Conservation (phyloP, 2,113 vertebrate species). For the Saguinus midas region DNA sequence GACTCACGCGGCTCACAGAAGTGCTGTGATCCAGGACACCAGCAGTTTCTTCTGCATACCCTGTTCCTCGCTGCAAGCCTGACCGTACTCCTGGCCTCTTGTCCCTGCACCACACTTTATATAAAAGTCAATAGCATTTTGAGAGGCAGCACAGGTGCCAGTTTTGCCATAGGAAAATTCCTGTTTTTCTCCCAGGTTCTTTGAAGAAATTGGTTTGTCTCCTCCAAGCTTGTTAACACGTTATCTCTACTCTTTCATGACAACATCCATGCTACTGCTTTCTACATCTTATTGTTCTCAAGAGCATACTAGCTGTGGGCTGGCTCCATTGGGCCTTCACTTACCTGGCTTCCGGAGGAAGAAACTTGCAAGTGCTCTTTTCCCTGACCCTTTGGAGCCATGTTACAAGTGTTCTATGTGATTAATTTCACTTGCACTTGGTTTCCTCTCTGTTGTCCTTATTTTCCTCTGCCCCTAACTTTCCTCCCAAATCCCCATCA, state of each 20-base stretch:
- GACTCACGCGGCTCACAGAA: background rate
- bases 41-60: fast-evolving
- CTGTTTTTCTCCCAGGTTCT: background rate
- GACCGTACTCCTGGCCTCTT: background rate
- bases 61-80: fast-evolving
- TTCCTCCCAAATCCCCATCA: fast-evolving
- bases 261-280: background rate
- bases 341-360: background rate
- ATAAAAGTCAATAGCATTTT: background rate
- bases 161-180: background rate
- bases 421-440: conserved; percentile 24
- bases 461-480: background rate
- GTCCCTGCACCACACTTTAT: background rate
- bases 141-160: background rate
- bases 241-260: background rate
- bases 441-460: background rate
- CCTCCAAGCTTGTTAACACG: background rate
- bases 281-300: background rate
- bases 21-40: background rate
- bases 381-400: background rate
- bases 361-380: background rate
- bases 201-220: background rate
- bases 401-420: background rate
- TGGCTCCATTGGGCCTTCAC: background rate
- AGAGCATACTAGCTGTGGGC: background rate